Evolutionary conservation across 2,113 vertebrate genomes (phyloP).

Genomic region (Istiophorus platypterus): DNA sequence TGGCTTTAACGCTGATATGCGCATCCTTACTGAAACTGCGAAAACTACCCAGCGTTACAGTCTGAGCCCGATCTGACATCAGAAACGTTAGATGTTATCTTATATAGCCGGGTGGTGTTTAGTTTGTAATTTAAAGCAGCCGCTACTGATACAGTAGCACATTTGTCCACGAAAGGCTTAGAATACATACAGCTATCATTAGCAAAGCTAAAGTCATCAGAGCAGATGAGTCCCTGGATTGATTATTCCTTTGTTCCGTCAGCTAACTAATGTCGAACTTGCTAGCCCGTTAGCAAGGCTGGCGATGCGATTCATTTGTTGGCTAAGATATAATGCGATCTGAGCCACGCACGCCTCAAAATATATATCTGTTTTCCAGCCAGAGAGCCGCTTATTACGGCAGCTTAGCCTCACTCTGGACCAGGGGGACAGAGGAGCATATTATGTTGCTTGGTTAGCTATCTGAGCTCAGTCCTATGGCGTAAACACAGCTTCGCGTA

Average conservation of each 20-base stretch:
- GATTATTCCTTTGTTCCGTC: conserved; percentile 84
- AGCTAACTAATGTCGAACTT: conserved; percentile 73
- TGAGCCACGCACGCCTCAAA: neutral
- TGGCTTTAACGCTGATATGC: neutral
- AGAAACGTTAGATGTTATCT: conserved; percentile 1
- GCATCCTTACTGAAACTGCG: neutral
- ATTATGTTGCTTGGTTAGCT: conserved; percentile 49
- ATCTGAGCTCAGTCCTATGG: conserved; percentile 37
- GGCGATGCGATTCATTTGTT: conserved; percentile 10
- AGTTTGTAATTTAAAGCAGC: neutral
- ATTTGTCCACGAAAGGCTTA: neutral
- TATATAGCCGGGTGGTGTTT: neutral
- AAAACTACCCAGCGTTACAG: conserved; percentile 1
- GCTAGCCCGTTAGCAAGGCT: conserved; percentile 64
- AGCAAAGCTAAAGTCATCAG: conserved; percentile 32
- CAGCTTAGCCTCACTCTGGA: conserved; percentile 1
- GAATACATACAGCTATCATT: neutral
- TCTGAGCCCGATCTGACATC: conserved; percentile 11
- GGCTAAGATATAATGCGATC: neutral
- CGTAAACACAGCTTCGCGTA: conserved; percentile 72
- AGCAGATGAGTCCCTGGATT: conserved; percentile 57
- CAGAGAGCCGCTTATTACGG: neutral
- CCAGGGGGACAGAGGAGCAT: conserved; percentile 21
- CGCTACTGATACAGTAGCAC: neutral
- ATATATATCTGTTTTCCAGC: neutral